Evolutionary conservation across 2,797 vertebrate genomes (phyloP), one percentile per base, ranked within the genome.

Genomic region (Sebastes goodei): DNA sequence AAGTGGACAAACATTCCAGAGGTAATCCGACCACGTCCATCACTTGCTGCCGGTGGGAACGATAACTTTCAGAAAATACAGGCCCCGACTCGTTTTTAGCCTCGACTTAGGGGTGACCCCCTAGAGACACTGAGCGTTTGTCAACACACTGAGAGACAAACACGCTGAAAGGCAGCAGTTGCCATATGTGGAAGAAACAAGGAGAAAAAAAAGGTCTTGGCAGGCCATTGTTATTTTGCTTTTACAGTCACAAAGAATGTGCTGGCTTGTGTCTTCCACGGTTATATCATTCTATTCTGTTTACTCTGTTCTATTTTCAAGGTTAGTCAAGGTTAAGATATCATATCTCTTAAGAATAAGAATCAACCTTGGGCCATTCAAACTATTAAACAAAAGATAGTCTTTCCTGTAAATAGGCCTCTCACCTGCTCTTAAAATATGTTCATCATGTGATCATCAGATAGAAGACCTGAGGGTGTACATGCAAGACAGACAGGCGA

Each of bases 1-100:
- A 92, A 90, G 88, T 87, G 88, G 83, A 86, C 83, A 90, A 92
- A 94, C 92, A 94, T 94, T 93, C 90, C 90, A 90, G 66, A 76
- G 77, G 78, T 92, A 88, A 94, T 92, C 90, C 84, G 55, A 82
- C 74, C 82, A 84, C 70, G 49, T 91, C 90, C 82, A 88, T 94
- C 88, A 92, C 59, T 81, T 21, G 11, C 66, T 75, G 80, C 78
- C 59, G 62, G 65, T 53, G 74, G 81, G 80, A 90, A 86, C 70
- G 80, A 87, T 81, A 90, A 87, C 82, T 88, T 86, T 91, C 86
- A 92, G 86, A 86, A 92, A 92, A 93, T 83, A 90, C 83, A 85
- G 89, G 92, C 78, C 79, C 35, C 0, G 6, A 77, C 93, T 91
- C 4, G 85, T 92, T 90, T 62, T 84, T 66, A 82, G 85, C 87